Conservation (phyloP, 2,113 vertebrate species). For the Vidua macroura region DNA sequence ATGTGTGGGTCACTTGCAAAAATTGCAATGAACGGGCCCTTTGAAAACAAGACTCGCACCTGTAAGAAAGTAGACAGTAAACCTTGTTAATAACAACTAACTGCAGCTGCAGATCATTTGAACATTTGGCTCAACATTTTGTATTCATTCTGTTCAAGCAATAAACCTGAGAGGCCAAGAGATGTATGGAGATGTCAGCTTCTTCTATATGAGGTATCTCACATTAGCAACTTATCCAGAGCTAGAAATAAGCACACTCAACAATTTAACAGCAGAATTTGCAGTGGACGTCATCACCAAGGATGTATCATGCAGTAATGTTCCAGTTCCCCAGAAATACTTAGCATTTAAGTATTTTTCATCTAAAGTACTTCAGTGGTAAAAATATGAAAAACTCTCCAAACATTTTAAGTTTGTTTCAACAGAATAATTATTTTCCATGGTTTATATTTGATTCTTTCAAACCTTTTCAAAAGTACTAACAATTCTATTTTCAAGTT, state of each 20-base stretch:
- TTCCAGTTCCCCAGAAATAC: neutral
- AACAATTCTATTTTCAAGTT: neutral
- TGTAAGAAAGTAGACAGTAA: slow-evolving; percentile 36
- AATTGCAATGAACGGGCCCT: slow-evolving; percentile 96
- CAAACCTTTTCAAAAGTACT: neutral
- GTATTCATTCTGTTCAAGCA: neutral
- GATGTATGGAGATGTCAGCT: neutral
- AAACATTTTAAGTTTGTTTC: neutral
- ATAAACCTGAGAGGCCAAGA: neutral
- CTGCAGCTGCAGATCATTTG: neutral
- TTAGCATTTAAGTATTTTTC: neutral
- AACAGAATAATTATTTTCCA: neutral
- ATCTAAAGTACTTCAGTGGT: neutral
- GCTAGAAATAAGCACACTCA: neutral
- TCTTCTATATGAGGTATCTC: neutral
- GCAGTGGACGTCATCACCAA: neutral
- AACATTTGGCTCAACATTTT: neutral
- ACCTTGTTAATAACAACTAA: neutral
- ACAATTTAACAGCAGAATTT: neutral
- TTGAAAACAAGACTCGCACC: slow-evolving; percentile 96
- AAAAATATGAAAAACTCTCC: neutral
- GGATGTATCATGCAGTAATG: neutral
- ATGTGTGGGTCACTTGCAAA: slow-evolving; percentile 99
- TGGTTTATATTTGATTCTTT: neutral
- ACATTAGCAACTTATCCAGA: neutral